Conservation (phyloP, 2,113 vertebrate species). For the Podarcis raffonei region DNA sequence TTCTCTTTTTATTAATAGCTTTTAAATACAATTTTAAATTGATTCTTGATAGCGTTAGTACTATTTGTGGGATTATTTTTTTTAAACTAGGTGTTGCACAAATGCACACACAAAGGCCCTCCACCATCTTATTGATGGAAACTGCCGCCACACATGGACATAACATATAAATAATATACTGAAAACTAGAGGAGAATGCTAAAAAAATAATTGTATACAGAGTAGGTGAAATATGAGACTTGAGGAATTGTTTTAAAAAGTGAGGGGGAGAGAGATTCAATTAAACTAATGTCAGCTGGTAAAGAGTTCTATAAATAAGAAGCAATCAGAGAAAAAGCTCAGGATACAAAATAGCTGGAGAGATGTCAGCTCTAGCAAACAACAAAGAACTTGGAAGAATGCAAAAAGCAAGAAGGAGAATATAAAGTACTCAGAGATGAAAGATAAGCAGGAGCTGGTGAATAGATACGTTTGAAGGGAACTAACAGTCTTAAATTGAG, state of each 20-base stretch:
- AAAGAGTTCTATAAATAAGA: background rate
- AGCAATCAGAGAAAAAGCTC: background rate
- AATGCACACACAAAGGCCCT: background rate
- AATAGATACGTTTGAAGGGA: background rate
- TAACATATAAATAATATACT: background rate
- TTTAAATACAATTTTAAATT: background rate
- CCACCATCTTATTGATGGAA: background rate
- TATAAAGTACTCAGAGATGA: background rate
- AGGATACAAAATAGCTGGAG: background rate
- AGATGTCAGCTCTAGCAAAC: background rate
- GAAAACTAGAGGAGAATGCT: background rate
- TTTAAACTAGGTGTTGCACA: background rate
- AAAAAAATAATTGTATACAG: background rate
- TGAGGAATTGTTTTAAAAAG: background rate
- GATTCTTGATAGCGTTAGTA: too few relatives aligned
- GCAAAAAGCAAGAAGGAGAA: background rate
- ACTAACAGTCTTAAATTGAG: background rate
- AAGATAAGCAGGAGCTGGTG: background rate
- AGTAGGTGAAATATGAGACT: background rate
- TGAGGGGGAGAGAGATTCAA: background rate
- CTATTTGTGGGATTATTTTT: too few relatives aligned
- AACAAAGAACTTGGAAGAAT: background rate
- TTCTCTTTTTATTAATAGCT: background rate
- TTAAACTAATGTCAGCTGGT: background rate
- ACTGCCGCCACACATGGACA: background rate